Conservation (phyloP, 2,888 invertebrate species). For the Pocota personata region DNA sequence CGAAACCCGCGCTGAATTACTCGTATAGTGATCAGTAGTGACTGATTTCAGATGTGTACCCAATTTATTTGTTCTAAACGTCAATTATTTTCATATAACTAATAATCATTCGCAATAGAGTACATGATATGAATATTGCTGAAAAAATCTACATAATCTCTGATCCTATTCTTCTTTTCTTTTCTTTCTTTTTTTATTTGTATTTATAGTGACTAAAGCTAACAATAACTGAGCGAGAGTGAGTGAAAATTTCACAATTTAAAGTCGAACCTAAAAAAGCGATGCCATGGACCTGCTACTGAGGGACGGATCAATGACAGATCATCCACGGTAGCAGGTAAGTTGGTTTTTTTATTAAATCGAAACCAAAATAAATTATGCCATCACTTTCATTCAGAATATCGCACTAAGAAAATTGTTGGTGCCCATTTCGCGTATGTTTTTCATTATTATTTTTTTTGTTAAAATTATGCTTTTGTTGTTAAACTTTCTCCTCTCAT, state of each 20-base stretch:
- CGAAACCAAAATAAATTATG: conserved; percentile 13
- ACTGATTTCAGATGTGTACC: too few relatives aligned
- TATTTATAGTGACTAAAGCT: conserved; percentile 68
- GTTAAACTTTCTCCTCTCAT: background rate
- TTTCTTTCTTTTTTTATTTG: conserved; percentile 53
- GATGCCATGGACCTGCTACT: conserved; percentile 75
- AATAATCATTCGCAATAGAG: background rate
- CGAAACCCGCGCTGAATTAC: too few relatives aligned
- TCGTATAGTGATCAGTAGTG: too few relatives aligned
- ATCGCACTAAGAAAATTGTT: conserved; percentile 25
- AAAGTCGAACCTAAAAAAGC: conserved; percentile 32
- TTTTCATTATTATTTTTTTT: conserved; percentile 13
- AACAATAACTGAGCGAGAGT: conserved; percentile 69
- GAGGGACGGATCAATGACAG: conserved; percentile 74
- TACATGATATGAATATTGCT: background rate
- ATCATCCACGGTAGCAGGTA: conserved; percentile 77
- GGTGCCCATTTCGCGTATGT: conserved; percentile 25
- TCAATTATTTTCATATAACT: too few relatives aligned
- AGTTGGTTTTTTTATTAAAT: conserved; percentile 69
- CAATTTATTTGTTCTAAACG: too few relatives aligned
- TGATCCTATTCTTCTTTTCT: conserved; percentile 46
- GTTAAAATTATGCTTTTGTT: conserved; percentile 8
- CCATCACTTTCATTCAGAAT: conserved; percentile 58
- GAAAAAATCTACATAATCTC: background rate
- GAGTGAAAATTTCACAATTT: conserved; percentile 52